phyloP scores from a whole-genome alignment of 2,797 vertebrate genomes.

The Notoglanidium macrostoma region DNA sequence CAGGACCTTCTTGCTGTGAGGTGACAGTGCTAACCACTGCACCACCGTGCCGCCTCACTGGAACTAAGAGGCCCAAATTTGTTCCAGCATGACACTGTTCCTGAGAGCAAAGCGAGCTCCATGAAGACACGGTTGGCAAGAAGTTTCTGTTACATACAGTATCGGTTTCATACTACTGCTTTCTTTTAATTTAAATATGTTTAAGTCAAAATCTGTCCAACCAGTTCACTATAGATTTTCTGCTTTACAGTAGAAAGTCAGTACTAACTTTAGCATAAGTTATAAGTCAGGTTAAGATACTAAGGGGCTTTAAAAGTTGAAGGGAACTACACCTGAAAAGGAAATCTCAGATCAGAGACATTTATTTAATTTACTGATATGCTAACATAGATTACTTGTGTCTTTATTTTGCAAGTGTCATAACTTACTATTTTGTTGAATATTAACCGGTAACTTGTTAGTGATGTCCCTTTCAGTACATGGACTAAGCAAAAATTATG shows the following conservation, averaged over 20 bases:
- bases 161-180: neutral
- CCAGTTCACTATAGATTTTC: neutral
- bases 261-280: neutral
- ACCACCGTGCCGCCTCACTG: too few relatives aligned
- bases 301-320: neutral
- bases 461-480: neutral
- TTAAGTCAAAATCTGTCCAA: neutral
- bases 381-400: too few relatives aligned
- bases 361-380: neutral
- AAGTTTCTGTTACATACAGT: too few relatives aligned
- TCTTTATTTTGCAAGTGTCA: neutral
- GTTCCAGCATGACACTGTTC: too few relatives aligned
- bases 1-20: too few relatives aligned
- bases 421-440: neutral
- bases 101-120: too few relatives aligned
- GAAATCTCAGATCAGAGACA: neutral
- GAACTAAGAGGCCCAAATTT: too few relatives aligned
- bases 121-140: too few relatives aligned
- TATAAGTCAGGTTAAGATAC: neutral
- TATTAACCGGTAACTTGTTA: neutral
- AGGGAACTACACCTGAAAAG: neutral
- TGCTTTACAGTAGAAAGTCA: neutral
- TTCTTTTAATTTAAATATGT: neutral
- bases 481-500: neutral
- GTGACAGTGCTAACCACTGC: too few relatives aligned